Percentiles rank a stretch among this genome's conserved stretches.
These are phyloP conservation scores for Diploscapter pachys DNA, from an alignment of 1,140 invertebrate species.

Conservation along the genomic window DNA sequence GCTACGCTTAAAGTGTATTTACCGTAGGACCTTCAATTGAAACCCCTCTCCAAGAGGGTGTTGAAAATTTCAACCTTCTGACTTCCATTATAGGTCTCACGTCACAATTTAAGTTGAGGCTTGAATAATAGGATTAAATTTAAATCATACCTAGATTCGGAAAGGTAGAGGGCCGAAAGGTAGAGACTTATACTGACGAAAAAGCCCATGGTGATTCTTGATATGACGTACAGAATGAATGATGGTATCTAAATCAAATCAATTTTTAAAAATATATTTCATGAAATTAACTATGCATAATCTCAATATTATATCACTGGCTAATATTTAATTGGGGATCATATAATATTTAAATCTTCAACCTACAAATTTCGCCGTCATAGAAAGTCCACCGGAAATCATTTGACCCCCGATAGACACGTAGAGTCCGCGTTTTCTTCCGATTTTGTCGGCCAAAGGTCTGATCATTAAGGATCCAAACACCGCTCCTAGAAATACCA, in stretches of 20 bases:
- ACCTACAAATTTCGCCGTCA: slow-evolving; percentile 45
- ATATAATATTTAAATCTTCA: neutral
- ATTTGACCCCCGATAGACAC: slow-evolving; percentile 39
- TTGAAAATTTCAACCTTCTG: no score
- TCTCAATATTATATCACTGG: no score
- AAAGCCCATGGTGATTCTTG: slow-evolving; percentile 45
- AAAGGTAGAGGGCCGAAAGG: slow-evolving; percentile 45
- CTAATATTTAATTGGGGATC: neutral
- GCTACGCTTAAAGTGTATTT: no score
- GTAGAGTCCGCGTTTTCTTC: slow-evolving; percentile 45
- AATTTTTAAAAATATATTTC: neutral
- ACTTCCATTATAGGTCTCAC: no score
- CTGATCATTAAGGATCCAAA: slow-evolving; percentile 46
- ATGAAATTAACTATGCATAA: no score
- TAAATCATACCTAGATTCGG: slow-evolving; percentile 47
- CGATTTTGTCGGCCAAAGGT: slow-evolving; percentile 45
- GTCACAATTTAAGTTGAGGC: no score
- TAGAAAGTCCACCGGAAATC: slow-evolving; percentile 38
- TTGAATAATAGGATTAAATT: no score
- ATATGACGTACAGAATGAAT: slow-evolving; percentile 50
- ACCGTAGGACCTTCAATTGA: no score
- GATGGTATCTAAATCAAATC: slow-evolving; percentile 44
- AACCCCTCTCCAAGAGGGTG: no score
- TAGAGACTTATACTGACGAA: slow-evolving; percentile 46
- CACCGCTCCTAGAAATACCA: slow-evolving; percentile 51